A percentile compares a stretch with the other conserved stretches of the same genome.
These are phyloP conservation scores for Drosophila fulvimacula DNA, from an alignment of 2,888 invertebrate species.

Conservation along the genomic window DNA sequence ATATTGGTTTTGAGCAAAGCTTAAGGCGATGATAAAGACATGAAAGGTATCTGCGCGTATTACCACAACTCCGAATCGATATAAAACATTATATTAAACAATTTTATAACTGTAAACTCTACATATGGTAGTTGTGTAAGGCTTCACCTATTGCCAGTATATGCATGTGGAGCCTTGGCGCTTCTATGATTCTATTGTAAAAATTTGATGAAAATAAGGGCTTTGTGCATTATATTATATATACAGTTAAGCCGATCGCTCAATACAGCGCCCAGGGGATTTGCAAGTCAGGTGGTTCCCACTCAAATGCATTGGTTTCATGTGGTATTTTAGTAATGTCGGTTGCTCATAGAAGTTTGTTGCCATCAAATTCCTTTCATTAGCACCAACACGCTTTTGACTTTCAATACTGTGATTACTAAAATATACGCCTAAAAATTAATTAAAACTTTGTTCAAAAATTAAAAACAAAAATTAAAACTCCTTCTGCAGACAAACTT, in stretches of 20 bases:
- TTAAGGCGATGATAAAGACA: too few species aligned
- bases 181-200: too few species aligned
- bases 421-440: background rate
- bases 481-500: background rate
- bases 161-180: too few species aligned
- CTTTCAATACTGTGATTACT: too few species aligned
- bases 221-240: too few species aligned
- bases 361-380: background rate
- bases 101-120: background rate
- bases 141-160: too few species aligned
- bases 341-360: background rate
- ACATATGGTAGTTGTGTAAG: background rate
- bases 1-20: background rate
- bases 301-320: background rate
- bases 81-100: background rate
- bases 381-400: background rate
- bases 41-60: too few species aligned
- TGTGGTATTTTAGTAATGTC: background rate
- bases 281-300: background rate
- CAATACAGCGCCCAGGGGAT: background rate
- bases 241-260: too few species aligned
- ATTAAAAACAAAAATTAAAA: background rate
- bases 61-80: too few species aligned
- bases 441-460: background rate
- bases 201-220: too few species aligned